Evolutionary conservation across 2,797 vertebrate species (phyloP).

Genomic region (Falco rusticolus): DNA sequence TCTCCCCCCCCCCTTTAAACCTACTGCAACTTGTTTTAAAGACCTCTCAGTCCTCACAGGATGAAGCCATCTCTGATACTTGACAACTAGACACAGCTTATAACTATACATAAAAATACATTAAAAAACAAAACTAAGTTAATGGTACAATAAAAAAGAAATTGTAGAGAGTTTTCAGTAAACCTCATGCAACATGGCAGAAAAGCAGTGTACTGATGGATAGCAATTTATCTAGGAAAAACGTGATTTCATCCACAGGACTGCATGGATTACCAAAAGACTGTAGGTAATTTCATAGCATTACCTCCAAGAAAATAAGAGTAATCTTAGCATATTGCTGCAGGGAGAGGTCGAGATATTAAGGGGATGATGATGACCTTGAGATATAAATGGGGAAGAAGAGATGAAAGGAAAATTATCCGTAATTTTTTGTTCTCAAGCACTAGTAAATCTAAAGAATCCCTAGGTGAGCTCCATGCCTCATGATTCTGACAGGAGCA

Average conservation of each 20-base stretch:
- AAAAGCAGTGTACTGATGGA: background rate
- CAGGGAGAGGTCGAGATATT: slow-evolving; percentile 33
- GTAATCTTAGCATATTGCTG: slow-evolving; percentile 53
- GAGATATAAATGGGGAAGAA: slow-evolving; percentile 44
- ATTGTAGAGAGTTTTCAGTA: background rate
- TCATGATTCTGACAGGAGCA: background rate
- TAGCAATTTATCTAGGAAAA: slow-evolving; percentile 43
- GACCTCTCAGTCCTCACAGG: background rate
- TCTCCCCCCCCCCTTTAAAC: background rate
- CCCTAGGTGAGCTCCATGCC: background rate
- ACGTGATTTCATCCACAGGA: slow-evolving; percentile 4
- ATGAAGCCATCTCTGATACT: background rate
- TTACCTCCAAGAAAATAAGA: slow-evolving; percentile 59
- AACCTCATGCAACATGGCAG: background rate
- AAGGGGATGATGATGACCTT: slow-evolving; percentile 26
- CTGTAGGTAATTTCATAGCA: slow-evolving; percentile 36
- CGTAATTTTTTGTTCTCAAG: slow-evolving; percentile 49
- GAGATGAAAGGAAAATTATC: slow-evolving; percentile 61
- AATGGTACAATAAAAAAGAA: background rate
- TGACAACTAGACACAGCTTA: background rate
- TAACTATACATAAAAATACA: background rate
- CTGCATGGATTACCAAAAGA: slow-evolving; percentile 27
- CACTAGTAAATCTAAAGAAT: slow-evolving; percentile 19
- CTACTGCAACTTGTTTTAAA: background rate
- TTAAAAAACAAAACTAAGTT: background rate